Base-by-base conservation (phyloP, 2,797 vertebrate genomes). In the Hypotaenidia philippensis region DNA sequence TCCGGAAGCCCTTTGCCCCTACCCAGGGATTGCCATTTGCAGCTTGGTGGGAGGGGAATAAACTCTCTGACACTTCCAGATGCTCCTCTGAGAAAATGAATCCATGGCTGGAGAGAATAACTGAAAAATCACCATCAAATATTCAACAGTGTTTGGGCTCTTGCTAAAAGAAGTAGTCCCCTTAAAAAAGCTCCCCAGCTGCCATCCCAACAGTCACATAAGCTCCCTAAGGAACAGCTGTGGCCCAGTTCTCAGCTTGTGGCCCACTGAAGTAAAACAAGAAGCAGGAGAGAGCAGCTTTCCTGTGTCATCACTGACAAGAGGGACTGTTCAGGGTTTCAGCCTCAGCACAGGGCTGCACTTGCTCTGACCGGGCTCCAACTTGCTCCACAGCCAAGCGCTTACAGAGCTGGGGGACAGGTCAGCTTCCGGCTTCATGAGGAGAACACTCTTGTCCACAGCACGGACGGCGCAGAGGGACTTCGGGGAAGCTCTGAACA, bases 401-500 rank as follows among this genome's bases (percentile, higher is more conserved):
- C 98, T 80, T 98, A 99, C 99, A 19, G 75, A 97, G 44, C 81
- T 45, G 0, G 97, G 66, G 2, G 97, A 98, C 84, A 99, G 97
- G 14, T 99, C 98, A 10, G 97, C 85, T 91, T 99, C 98, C 0
- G 98, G 61, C 75, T 96, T 97, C 96, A 99, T 88, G 81, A 99
- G 98, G 20, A 99, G 98, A 80, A 99, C 77, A 0, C 99, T 99
- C 89, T 98, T 98, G 96, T 99, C 99, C n/a, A 99, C 98, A 12
- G 98, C 99, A 21, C 98, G 96, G 29, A 99, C 93, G 0, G 98
- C 99, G 5, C 99, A 99, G 65, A 99, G 75, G 5, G 99, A 99
- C 20, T 97, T 97, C 0, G 98, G 98, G 2, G 98, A 94, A 45
- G 99, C 98, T 61, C 72, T 92, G 45, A 99, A 96, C 9, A 36